Evolutionary conservation across 2,888 invertebrate genomes (phyloP), one percentile per base, ranked within the genome.

Genomic region (Cinara cedri): DNA sequence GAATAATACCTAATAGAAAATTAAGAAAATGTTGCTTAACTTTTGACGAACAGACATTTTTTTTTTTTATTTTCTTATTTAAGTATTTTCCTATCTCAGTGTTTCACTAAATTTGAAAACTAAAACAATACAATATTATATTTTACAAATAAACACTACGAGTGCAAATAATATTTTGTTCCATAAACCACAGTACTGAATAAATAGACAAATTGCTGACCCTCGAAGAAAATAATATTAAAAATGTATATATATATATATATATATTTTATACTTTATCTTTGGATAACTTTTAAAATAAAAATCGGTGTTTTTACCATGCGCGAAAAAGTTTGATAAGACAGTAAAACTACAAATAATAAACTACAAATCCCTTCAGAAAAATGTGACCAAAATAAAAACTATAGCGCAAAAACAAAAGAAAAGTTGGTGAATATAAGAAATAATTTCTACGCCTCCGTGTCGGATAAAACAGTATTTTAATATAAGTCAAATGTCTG

Each of bases 401-500:
- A 72, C 19, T 46, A 46, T 24, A 8, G 13, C 13, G n/a, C 13
- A 46, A 26, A 26, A 72, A 72, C 71, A 46, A 72, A 72, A 72
- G 46, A 49, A 60, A 72, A 49, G 60, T 60, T 60, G 26, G 60
- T 49, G 19, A 60, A 72, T 46, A 14, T 60, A 60, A 72, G 26
- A 72, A 72, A 72, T 60, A 60, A 60, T 72, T 26, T 26, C 49
- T 49, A 26, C 46, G 60, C 60, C 55, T 26, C 49, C 44, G 46
- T 60, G 60, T 60, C 55, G 14, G 49, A 49, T 46, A 46, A 49
- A 46, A 60, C 60, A 62, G 72, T 24, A 34, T 34, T 34, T 34
- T 46, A 49, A 60, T 60, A 60, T 60, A 49, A 72, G 60, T 72
- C 26, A 72, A 72, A 72, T 72, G 49, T 72, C 57, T 24, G 46